These are phyloP conservation scores for Cheilinus undulatus DNA, from an alignment of 2,113 vertebrate species.

Conservation along the genomic window DNA sequence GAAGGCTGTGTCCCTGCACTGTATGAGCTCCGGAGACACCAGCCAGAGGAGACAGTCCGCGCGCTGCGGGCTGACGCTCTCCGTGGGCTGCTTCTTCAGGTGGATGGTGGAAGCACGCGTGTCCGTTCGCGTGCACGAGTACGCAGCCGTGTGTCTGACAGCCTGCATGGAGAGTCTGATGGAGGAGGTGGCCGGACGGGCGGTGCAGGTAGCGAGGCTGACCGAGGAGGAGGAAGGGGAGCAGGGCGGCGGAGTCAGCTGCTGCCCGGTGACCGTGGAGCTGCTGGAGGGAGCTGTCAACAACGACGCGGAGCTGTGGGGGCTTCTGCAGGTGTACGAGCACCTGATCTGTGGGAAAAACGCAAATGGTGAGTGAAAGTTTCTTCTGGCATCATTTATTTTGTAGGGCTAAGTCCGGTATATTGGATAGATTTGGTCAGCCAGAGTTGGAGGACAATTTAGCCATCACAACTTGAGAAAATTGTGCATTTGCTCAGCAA, in stretches of 20 bases:
- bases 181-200: constrained; percentile 87
- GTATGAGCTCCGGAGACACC: constrained; percentile 92
- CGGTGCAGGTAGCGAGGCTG: constrained; percentile 81
- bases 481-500: no score
- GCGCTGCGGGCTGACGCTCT: constrained; percentile 90
- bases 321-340: constrained; percentile 90
- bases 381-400: background rate
- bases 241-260: constrained; percentile 41
- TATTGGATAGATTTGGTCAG: no score
- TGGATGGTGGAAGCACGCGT: constrained; percentile 98
- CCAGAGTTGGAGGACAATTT: no score
- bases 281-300: constrained; percentile 88
- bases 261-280: constrained; percentile 82
- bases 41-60: constrained; percentile 86
- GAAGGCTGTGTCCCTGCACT: constrained; percentile 90
- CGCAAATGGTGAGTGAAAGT: constrained; percentile 87
- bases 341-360: constrained; percentile 94
- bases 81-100: constrained; percentile 93
- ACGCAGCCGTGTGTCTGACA: constrained; percentile 90
- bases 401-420: no score
- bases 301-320: constrained; percentile 93
- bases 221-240: constrained; percentile 58
- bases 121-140: constrained; percentile 92
- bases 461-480: no score
- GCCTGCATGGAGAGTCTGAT: constrained; percentile 91